These are phyloP conservation scores for Phymorhynchus buccinoides DNA, from an alignment of 1,140 invertebrate genomes.

Conservation along the genomic window DNA sequence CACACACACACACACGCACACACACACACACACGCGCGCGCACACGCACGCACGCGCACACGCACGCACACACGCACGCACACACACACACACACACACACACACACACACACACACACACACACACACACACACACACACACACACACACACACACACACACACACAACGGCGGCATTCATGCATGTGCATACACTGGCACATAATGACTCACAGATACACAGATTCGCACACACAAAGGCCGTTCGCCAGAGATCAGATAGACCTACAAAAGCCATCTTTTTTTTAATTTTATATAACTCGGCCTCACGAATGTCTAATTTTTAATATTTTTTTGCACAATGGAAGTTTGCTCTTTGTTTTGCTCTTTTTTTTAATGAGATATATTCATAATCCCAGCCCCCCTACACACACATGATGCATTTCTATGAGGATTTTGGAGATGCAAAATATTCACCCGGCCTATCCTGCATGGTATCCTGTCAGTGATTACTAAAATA, in stretches of 20 bases:
- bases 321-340: too few relatives aligned
- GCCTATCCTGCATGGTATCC: too few relatives aligned
- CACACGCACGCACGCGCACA: not conserved
- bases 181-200: not conserved
- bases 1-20: not conserved
- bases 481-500: too few relatives aligned
- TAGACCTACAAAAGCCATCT: not conserved
- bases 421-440: too few relatives aligned
- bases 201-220: not conserved
- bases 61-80: slow-evolving; percentile 8
- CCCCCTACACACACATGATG: too few relatives aligned
- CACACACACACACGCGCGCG: not conserved
- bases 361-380: not conserved
- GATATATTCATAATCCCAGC: too few relatives aligned
- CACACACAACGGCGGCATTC: not conserved
- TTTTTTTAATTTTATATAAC: not conserved
- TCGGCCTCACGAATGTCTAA: not conserved
- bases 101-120: not conserved
- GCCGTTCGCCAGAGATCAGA: not conserved
- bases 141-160: not conserved
- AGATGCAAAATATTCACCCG: too few relatives aligned
- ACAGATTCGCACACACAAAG: not conserved
- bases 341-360: too few relatives aligned
- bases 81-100: slow-evolving; percentile 28
- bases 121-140: slow-evolving; percentile 2